Percentiles rank a stretch among this genome's conserved stretches.
Conservation (phyloP, 30 jellyfish, hydroid and myxozoan species). For the Phacellophora camtschatica region DNA sequence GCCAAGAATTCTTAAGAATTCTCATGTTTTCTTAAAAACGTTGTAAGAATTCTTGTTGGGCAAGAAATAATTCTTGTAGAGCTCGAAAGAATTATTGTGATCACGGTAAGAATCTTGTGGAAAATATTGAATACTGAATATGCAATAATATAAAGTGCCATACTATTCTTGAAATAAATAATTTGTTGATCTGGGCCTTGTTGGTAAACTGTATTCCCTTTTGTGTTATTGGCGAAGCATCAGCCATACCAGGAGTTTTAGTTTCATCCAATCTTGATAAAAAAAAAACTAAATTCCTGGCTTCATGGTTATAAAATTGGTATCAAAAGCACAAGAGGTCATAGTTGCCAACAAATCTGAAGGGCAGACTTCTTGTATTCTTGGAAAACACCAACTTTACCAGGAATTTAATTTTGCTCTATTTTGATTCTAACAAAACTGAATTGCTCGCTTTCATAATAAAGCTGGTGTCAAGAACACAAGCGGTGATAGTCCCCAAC, state of each 20-base stretch:
- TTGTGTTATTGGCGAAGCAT: not conserved
- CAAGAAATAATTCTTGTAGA: too few species aligned
- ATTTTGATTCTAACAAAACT: not conserved
- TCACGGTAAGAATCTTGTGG: too few species aligned
- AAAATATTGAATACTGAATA: too few species aligned
- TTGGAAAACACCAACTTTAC: too few species aligned
- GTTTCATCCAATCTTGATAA: not conserved
- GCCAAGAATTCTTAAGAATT: too few species aligned
- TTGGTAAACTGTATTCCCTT: not conserved
- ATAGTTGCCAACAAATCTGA: not conserved
- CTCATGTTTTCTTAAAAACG: too few species aligned
- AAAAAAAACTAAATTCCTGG: not conserved
- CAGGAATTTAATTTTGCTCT: too few species aligned
- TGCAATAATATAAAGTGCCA: not conserved
- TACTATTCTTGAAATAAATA: not conserved
- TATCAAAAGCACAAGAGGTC: not conserved
- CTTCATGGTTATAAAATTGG: not conserved
- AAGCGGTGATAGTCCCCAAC: not conserved
- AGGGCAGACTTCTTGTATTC: not conserved
- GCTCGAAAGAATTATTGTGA: too few species aligned
- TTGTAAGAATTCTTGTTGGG: too few species aligned
- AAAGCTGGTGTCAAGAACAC: not conserved
- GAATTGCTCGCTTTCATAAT: too few species aligned
- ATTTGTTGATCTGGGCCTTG: not conserved
- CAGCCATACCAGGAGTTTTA: conserved; percentile 10